A percentile compares a stretch with the other conserved stretches of the same genome.
These are phyloP conservation scores for Xanthorhoe spadicearia DNA, from an alignment of 2,888 invertebrate species.

Conservation along the genomic window DNA sequence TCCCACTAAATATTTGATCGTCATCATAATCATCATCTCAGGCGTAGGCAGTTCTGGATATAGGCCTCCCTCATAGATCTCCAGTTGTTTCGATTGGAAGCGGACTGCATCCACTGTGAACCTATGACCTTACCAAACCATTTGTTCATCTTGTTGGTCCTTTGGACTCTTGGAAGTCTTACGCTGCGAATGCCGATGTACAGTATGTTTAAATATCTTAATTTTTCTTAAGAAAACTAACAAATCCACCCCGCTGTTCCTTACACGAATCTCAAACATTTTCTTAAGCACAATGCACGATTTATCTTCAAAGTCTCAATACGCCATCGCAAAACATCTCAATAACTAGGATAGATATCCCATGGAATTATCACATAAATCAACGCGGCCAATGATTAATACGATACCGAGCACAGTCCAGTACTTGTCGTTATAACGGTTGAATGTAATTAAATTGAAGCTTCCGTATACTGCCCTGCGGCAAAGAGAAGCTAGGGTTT, in stretches of 20 bases:
- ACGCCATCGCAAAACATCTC: conserved; percentile 57
- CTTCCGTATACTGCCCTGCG: conserved; percentile 67
- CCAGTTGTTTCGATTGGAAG: too few relatives aligned
- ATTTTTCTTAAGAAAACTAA: too few relatives aligned
- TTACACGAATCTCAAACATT: conserved; percentile 12
- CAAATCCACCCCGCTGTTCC: neutral
- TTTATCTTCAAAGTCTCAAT: conserved; percentile 36
- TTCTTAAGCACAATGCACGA: conserved; percentile 28
- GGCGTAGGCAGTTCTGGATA: too few relatives aligned
- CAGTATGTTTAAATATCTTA: too few relatives aligned
- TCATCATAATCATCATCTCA: too few relatives aligned
- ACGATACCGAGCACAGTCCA: conserved; percentile 67
- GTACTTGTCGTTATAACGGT: conserved; percentile 77
- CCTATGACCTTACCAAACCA: too few relatives aligned
- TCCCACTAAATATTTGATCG: too few relatives aligned
- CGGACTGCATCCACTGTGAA: too few relatives aligned
- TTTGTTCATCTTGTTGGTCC: too few relatives aligned
- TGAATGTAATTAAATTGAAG: conserved; percentile 77
- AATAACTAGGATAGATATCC: conserved; percentile 68
- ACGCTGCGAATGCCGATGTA: too few relatives aligned
- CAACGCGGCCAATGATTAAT: conserved; percentile 77
- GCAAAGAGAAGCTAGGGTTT: conserved; percentile 25
- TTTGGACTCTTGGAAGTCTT: too few relatives aligned
- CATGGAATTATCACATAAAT: conserved; percentile 81
- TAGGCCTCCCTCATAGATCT: too few relatives aligned